These are phyloP conservation scores for Quadriops clusia DNA, from an alignment of 2,888 invertebrate species.

Conservation along the genomic window DNA sequence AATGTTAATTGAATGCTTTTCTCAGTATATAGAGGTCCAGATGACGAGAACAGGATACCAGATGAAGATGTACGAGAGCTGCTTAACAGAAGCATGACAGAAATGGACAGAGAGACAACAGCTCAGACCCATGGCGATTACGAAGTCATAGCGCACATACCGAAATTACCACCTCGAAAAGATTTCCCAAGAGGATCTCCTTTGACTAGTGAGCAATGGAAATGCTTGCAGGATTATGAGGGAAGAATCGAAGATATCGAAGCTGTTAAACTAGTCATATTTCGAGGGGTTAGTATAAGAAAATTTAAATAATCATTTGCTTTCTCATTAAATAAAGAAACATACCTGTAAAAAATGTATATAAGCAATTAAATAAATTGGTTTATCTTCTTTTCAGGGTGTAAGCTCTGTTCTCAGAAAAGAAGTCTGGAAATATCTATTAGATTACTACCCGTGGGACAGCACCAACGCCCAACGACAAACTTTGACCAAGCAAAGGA, in stretches of 20 bases:
- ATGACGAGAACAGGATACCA: slow-evolving; percentile 45
- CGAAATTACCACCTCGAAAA: slow-evolving; percentile 58
- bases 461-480: slow-evolving; percentile 62
- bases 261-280: slow-evolving; percentile 73
- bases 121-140: slow-evolving; percentile 55
- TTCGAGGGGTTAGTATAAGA: slow-evolving; percentile 63
- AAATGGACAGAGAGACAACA: slow-evolving; percentile 37
- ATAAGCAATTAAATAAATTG: no score
- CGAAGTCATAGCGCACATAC: slow-evolving; percentile 53
- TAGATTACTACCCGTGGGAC: slow-evolving; percentile 80
- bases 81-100: slow-evolving; percentile 44
- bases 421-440: slow-evolving; percentile 90
- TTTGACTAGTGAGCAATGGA: slow-evolving; percentile 70
- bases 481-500: slow-evolving; percentile 56
- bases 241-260: slow-evolving; percentile 71
- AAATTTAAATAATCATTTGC: no score
- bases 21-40: slow-evolving; percentile 49
- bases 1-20: no score
- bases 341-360: no score
- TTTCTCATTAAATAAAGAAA: no score
- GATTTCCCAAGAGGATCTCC: slow-evolving; percentile 60
- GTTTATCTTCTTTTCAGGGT: slow-evolving; percentile 55
- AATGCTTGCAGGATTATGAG: slow-evolving; percentile 62
- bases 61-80: slow-evolving; percentile 52
- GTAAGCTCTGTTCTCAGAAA: slow-evolving; percentile 61